Conservation (phyloP, 2,797 vertebrate genomes). For the Malacoraja senta region DNA sequence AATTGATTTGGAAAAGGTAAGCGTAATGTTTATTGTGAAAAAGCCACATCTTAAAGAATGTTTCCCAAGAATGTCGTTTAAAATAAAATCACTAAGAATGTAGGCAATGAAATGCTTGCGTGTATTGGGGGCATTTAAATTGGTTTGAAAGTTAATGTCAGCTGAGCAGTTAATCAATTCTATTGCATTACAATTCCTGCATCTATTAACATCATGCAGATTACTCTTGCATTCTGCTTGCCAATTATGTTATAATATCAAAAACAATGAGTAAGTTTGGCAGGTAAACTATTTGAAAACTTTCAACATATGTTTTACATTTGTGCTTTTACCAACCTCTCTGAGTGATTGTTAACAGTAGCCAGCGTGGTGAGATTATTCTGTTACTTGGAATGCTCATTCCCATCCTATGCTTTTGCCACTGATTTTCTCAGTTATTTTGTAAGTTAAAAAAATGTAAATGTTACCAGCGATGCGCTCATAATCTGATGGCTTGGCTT, state of each 20-base stretch:
- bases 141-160: not conserved
- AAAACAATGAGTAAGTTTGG: not conserved
- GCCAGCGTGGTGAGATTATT: not conserved
- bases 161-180: conserved; percentile 27
- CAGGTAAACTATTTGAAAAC: not conserved
- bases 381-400: not conserved
- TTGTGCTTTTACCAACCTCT: not conserved
- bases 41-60: not conserved
- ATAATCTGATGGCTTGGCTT: not conserved
- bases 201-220: not conserved
- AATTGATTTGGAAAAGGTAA: not conserved
- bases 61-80: not conserved
- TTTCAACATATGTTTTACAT: conserved; percentile 10
- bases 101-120: not conserved
- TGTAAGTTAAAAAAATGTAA: not conserved
- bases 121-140: not conserved
- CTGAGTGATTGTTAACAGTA: not conserved
- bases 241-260: not conserved
- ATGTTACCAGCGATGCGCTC: not conserved
- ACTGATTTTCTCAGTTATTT: not conserved
- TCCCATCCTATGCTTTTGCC: too few relatives aligned
- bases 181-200: not conserved
- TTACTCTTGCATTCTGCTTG: not conserved
- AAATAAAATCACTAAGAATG: not conserved
- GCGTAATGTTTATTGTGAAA: not conserved